Conservation (phyloP, 2,113 vertebrate genomes). For the Hassar affinis region DNA sequence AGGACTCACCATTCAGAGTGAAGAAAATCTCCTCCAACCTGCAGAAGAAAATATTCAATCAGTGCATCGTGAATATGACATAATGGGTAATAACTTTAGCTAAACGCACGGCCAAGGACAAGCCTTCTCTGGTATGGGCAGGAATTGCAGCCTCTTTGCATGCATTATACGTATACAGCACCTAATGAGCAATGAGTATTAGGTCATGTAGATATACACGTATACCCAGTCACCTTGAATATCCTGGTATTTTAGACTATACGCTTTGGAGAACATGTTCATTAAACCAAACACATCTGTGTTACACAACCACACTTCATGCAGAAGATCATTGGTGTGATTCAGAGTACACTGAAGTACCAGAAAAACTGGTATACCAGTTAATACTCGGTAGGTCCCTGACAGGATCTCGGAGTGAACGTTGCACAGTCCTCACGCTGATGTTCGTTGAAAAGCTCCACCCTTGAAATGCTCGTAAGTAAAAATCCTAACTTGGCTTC, state of each 20-base stretch:
- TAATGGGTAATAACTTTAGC: too few species aligned
- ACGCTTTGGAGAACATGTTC: not conserved
- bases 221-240: not conserved
- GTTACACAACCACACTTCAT: not conserved
- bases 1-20: slow-evolving; percentile 83
- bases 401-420: too few species aligned
- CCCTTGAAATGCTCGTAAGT: too few species aligned
- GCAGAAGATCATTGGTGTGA: not conserved
- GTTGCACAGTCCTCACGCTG: too few species aligned
- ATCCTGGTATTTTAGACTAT: not conserved
- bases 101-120: not conserved
- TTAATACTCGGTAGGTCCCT: too few species aligned
- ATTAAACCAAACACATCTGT: not conserved
- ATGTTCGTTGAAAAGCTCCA: too few species aligned
- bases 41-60: slow-evolving; percentile 37
- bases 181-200: not conserved
- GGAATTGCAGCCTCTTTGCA: not conserved
- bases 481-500: too few species aligned
- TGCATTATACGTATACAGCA: not conserved
- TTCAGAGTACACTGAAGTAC: too few species aligned
- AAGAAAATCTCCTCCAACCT: slow-evolving; percentile 85
- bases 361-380: too few species aligned
- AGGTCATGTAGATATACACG: not conserved
- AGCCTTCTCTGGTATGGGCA: not conserved
- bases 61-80: not conserved